Evolutionary conservation across 2,797 vertebrate genomes (phyloP).

Genomic region (Mormyrus proboscirostris): DNA sequence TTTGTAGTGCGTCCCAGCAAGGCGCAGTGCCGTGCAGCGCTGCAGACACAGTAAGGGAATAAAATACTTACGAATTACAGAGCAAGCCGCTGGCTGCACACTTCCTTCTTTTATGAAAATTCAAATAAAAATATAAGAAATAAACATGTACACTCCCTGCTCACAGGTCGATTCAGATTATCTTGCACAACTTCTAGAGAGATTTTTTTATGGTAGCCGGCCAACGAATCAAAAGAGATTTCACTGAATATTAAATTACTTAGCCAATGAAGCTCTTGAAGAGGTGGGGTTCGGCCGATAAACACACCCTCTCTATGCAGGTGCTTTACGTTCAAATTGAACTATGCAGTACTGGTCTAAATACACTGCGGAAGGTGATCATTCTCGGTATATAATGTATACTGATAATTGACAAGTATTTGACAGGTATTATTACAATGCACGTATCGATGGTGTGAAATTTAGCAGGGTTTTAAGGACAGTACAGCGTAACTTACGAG

Average conservation of each 20-base stretch:
- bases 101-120: neutral
- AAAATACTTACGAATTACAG: conserved; percentile 17
- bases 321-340: conserved; percentile 32
- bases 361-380: neutral
- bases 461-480: neutral
- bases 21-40: neutral
- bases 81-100: neutral
- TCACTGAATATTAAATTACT: conserved; percentile 43
- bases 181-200: conserved; percentile 61
- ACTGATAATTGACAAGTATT: neutral
- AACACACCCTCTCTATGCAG: conserved; percentile 32
- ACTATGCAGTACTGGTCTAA: neutral
- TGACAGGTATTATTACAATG: neutral
- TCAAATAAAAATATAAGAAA: neutral
- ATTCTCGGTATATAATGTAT: conserved; percentile 1
- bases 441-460: neutral
- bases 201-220: conserved; percentile 60
- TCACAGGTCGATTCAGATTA: conserved; percentile 47
- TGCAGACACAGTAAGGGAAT: neutral
- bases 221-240: conserved; percentile 49
- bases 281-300: conserved; percentile 35
- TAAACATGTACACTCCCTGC: conserved; percentile 28
- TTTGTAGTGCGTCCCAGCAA: neutral
- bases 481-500: neutral
- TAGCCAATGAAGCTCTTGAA: conserved; percentile 45